Evolutionary conservation across 2,797 vertebrate species (phyloP).

Genomic region (Bradypus variegatus): DNA sequence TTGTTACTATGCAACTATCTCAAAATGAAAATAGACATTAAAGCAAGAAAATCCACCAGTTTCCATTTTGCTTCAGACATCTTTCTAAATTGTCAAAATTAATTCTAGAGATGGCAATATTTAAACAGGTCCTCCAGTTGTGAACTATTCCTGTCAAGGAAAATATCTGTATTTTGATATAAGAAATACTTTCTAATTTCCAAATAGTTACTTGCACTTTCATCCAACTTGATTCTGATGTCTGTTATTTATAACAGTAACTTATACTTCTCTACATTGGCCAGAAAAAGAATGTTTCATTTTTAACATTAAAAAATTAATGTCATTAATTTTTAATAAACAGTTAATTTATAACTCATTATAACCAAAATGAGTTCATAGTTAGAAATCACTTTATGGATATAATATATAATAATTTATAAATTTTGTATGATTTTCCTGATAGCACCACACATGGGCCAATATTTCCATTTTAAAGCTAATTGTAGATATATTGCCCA

Average conservation of each 20-base stretch:
- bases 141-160: neutral
- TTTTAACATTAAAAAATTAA: neutral
- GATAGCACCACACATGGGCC: neutral
- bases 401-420: neutral
- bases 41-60: neutral
- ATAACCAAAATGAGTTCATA: neutral
- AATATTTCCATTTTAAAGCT: slow-evolving; percentile 36
- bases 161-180: neutral
- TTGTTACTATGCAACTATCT: neutral
- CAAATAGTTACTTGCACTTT: neutral
- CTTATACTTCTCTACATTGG: neutral
- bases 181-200: slow-evolving; percentile 23
- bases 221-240: neutral
- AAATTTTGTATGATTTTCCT: neutral
- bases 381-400: neutral
- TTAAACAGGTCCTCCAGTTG: neutral
- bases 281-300: neutral
- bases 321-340: no score
- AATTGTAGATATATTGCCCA: neutral
- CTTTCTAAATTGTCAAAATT: slow-evolving; percentile 26
- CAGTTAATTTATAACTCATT: neutral
- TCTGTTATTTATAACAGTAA: neutral
- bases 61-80: slow-evolving; percentile 27
- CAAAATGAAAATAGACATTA: neutral
- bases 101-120: slow-evolving; percentile 14